Conservation (phyloP, 2,888 invertebrate species). For the Phengaris alcon region DNA sequence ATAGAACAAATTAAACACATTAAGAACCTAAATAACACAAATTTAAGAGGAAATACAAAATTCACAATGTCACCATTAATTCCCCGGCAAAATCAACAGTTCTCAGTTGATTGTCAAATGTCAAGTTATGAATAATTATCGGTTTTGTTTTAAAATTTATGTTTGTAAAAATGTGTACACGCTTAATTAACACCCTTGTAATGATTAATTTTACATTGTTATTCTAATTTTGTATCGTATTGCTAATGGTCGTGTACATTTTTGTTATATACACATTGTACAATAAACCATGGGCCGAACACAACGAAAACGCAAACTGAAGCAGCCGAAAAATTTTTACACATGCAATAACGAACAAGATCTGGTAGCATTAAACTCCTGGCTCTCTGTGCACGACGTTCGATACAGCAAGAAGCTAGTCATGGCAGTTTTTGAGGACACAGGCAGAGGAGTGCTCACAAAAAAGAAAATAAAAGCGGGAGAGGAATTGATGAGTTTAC, state of each 20-base stretch:
- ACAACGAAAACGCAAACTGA: constrained; percentile 61
- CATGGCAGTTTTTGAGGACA: constrained; percentile 80
- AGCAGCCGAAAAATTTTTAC: constrained; percentile 53
- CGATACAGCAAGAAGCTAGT: constrained; percentile 76
- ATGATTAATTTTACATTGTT: not conserved
- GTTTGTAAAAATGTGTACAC: not conserved
- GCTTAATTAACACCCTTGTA: not conserved
- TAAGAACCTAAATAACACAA: too few relatives aligned
- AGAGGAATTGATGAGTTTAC: constrained; percentile 81
- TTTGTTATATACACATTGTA: not conserved
- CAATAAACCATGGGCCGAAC: constrained; percentile 72
- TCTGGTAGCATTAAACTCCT: constrained; percentile 72
- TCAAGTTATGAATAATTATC: not conserved
- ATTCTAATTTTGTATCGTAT: constrained; percentile 4
- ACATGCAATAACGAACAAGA: constrained; percentile 58
- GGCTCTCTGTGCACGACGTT: constrained; percentile 78
- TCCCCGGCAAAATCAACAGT: too few relatives aligned
- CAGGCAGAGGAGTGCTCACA: constrained; percentile 87
- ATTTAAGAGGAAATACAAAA: too few relatives aligned
- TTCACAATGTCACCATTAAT: too few relatives aligned
- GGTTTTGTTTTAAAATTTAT: not conserved
- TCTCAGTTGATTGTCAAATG: too few relatives aligned
- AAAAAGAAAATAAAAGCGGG: constrained; percentile 74
- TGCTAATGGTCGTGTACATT: not conserved
- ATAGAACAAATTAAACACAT: too few relatives aligned